phyloP scores from a whole-genome alignment of 2,113 vertebrate species.

The Illadopsis cleaveri region DNA sequence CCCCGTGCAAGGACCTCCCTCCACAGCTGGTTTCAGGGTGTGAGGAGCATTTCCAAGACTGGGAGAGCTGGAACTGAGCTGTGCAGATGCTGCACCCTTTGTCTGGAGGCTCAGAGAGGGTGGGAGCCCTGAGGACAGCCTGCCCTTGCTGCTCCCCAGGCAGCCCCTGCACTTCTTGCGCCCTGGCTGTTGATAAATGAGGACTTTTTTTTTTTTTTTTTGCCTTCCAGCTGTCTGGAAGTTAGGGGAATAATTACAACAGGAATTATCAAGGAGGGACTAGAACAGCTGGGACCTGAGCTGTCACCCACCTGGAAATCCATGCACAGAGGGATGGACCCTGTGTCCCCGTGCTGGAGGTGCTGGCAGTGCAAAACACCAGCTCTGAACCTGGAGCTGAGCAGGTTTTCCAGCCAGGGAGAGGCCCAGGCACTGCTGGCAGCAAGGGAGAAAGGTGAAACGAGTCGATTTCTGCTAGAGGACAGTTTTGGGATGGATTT shows the following conservation, averaged over 20 bases:
- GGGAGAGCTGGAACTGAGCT: background rate
- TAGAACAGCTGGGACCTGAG: background rate
- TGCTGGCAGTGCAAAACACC: background rate
- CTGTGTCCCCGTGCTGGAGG: rapidly evolving
- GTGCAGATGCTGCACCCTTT: rapidly evolving
- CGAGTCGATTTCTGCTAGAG: background rate
- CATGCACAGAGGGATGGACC: background rate
- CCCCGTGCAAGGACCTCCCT: background rate
- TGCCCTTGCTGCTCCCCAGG: background rate
- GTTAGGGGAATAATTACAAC: background rate
- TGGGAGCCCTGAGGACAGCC: background rate
- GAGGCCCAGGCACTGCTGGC: background rate
- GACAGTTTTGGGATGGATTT: background rate
- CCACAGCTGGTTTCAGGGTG: background rate
- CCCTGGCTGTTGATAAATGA: background rate
- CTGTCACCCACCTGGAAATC: background rate
- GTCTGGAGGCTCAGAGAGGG: background rate
- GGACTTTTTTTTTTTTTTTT: background rate
- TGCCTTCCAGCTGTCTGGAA: slow-evolving; percentile 20
- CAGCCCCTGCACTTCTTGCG: background rate
- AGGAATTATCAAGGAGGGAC: slow-evolving; percentile 12
- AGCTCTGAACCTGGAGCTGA: background rate
- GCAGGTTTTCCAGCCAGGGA: background rate
- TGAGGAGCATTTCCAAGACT: background rate
- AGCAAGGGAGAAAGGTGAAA: background rate